Conservation (phyloP, 1,140 invertebrate genomes). For the Cepaea nemoralis region DNA sequence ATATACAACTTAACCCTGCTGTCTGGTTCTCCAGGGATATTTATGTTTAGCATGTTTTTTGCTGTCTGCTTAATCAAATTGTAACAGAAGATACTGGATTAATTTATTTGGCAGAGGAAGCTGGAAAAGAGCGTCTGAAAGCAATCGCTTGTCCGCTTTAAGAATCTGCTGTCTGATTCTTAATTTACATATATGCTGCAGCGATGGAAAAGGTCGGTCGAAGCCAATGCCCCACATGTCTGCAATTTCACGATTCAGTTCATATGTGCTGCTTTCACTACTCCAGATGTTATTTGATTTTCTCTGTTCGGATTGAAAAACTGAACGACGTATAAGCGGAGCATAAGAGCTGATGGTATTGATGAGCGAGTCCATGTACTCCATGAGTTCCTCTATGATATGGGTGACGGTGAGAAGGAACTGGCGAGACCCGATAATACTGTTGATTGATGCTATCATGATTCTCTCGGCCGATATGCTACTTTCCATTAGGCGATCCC, state of each 20-base stretch:
- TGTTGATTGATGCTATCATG: not conserved
- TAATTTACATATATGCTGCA: constrained; percentile 7
- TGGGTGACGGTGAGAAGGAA: not conserved
- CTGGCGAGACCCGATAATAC: not conserved
- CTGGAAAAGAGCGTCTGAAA: not conserved
- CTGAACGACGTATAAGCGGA: not conserved
- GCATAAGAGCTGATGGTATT: not conserved
- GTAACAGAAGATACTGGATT: not conserved
- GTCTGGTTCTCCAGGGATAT: too few relatives aligned
- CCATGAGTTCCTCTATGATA: not conserved
- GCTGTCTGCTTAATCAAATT: not conserved
- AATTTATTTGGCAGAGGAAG: not conserved
- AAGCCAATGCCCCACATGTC: constrained; percentile 1
- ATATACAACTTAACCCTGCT: too few relatives aligned
- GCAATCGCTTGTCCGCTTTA: not conserved
- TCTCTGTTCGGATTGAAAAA: not conserved
- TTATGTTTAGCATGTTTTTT: too few relatives aligned
- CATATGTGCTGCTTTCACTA: not conserved
- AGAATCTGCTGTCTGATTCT: not conserved
- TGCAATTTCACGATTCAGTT: constrained; percentile 15
- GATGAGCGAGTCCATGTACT: not conserved
- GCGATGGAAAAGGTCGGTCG: not conserved
- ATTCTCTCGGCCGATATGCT: not conserved
- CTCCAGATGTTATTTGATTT: not conserved
- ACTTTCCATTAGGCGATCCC: not conserved